A percentile compares a stretch with the other conserved stretches of the same genome.
These are phyloP conservation scores for Ceyx cyanopectus DNA, from an alignment of 2,113 vertebrate species.

Conservation along the genomic window DNA sequence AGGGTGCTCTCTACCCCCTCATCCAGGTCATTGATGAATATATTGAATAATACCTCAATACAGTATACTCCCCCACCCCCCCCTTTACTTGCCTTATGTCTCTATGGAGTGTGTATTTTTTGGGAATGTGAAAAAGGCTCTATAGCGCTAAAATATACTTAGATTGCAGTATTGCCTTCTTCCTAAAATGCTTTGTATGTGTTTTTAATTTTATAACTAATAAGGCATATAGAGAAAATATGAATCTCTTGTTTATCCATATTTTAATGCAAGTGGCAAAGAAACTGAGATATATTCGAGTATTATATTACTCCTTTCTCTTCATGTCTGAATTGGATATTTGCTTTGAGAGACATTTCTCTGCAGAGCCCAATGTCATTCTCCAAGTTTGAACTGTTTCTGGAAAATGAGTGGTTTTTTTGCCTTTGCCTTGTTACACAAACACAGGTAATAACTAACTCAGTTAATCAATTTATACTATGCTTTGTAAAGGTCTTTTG, in stretches of 20 bases:
- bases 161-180: neutral
- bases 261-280: neutral
- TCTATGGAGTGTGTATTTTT: neutral
- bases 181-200: neutral
- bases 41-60: neutral
- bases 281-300: neutral
- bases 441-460: neutral
- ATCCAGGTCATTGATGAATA: too few species aligned
- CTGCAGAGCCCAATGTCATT: neutral
- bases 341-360: constrained; percentile 11
- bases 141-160: neutral
- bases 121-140: neutral
- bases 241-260: neutral
- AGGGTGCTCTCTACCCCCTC: too few species aligned
- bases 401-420: neutral
- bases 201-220: neutral
- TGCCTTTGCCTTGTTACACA: neutral
- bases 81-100: neutral
- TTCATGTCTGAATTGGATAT: neutral
- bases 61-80: neutral
- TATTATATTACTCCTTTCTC: neutral
- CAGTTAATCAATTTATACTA: neutral
- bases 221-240: neutral
- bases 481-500: neutral
- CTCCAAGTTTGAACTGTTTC: neutral